These are phyloP conservation scores for Sebastes diaconus DNA, from an alignment of 2,797 vertebrate species.

Conservation along the genomic window DNA sequence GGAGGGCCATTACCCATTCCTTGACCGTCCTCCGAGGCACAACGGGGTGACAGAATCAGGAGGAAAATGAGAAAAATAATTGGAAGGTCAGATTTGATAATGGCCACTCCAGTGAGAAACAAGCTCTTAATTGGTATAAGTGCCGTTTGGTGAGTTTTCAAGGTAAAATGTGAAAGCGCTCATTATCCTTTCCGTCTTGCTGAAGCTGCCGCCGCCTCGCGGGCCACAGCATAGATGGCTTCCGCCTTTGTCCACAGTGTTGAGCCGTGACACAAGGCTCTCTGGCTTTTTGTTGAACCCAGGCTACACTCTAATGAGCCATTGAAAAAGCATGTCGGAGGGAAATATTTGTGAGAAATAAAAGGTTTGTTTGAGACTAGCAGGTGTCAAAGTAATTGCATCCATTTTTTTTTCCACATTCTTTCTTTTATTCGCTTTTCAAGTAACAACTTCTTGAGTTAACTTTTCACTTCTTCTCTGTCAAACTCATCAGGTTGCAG, in stretches of 20 bases:
- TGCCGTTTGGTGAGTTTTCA: conserved; percentile 80
- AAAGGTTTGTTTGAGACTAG: conserved; percentile 42
- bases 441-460: conserved; percentile 40
- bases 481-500: conserved; percentile 64
- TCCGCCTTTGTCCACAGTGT: conserved; percentile 50
- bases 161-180: conserved; percentile 85
- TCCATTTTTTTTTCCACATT: neutral
- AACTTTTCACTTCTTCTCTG: conserved; percentile 43
- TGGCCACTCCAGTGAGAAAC: conserved; percentile 79
- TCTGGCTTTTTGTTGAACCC: conserved; percentile 47
- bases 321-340: conserved; percentile 66
- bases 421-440: neutral
- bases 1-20: conserved; percentile 73
- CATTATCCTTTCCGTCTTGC: conserved; percentile 77
- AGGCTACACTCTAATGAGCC: conserved; percentile 76
- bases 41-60: conserved; percentile 76
- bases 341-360: conserved; percentile 52
- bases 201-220: conserved; percentile 44
- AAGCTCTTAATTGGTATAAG: conserved; percentile 84
- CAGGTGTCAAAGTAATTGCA: conserved; percentile 51
- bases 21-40: conserved; percentile 61
- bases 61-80: conserved; percentile 85
- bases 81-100: conserved; percentile 88
- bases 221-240: conserved; percentile 50
- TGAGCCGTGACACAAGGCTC: conserved; percentile 46